These are phyloP conservation scores for Arctopsyche grandis DNA, from an alignment of 1,140 invertebrate genomes.

Conservation along the genomic window DNA sequence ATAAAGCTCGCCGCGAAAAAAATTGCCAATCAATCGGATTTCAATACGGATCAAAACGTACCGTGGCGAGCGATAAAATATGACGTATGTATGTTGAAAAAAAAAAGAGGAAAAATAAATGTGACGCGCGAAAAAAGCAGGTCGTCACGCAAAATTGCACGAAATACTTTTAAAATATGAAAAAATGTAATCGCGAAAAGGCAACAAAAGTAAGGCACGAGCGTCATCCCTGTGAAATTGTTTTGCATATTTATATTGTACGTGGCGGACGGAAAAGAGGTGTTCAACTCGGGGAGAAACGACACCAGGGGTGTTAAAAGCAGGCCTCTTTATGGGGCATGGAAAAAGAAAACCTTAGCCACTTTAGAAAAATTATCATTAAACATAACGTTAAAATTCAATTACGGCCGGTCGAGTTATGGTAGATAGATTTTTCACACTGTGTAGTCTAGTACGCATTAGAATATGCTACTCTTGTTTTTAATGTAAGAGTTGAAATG, in stretches of 20 bases:
- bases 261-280: not conserved
- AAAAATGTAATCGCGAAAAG: constrained; percentile 12
- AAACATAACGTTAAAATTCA: not conserved
- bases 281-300: constrained; percentile 5
- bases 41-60: not conserved
- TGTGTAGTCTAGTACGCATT: no score
- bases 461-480: no score
- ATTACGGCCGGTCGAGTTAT: not conserved
- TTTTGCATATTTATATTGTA: not conserved
- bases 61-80: no score
- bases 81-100: no score
- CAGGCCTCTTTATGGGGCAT: not conserved
- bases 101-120: no score
- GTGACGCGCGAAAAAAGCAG: not conserved
- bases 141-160: not conserved
- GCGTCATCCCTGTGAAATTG: not conserved
- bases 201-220: not conserved
- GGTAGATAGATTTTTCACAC: no score
- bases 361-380: constrained; percentile 2
- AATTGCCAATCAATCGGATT: not conserved
- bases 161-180: not conserved
- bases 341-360: not conserved
- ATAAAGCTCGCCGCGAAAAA: not conserved
- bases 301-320: not conserved
- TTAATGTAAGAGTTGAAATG: not conserved